phyloP scores from a whole-genome alignment of 2,113 vertebrate species.

The Clarias magur region DNA sequence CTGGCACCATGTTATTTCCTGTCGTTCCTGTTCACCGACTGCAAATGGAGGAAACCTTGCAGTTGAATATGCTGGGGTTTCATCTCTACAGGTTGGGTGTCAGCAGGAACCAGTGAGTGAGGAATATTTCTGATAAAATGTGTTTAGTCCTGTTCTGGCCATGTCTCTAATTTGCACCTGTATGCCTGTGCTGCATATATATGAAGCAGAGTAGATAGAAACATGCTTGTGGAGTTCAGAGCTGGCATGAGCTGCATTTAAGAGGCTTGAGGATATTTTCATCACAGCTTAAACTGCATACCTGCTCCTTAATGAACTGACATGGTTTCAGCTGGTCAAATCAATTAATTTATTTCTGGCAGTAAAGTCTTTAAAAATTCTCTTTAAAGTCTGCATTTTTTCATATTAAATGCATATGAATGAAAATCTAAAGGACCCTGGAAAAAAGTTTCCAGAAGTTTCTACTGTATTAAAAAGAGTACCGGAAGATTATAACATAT shows the following conservation, averaged over 20 bases:
- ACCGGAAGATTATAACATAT: not conserved
- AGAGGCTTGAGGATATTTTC: not conserved
- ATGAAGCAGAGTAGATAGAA: not conserved
- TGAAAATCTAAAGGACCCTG: too few relatives aligned
- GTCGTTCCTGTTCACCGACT: constrained; percentile 39
- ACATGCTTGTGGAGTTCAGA: not conserved
- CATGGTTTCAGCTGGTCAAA: constrained; percentile 1
- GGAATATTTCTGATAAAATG: constrained; percentile 22
- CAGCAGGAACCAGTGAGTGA: constrained; percentile 2
- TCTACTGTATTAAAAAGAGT: not conserved
- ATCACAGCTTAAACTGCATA: not conserved
- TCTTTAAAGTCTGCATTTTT: not conserved
- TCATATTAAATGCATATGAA: not conserved
- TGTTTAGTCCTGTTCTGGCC: constrained; percentile 27
- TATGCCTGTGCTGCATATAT: not conserved
- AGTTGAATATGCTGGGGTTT: constrained; percentile 36
- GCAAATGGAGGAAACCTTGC: constrained; percentile 26
- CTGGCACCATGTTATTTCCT: constrained; percentile 47
- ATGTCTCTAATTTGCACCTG: constrained; percentile 30
- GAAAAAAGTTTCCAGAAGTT: not conserved
- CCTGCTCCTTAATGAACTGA: not conserved
- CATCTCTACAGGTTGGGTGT: constrained; percentile 34
- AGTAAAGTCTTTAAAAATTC: not conserved
- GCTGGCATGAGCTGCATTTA: not conserved
- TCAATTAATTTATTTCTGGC: not conserved